These are phyloP conservation scores for Crotalus tigris DNA, from an alignment of 2,113 vertebrate genomes.

Conservation along the genomic window DNA sequence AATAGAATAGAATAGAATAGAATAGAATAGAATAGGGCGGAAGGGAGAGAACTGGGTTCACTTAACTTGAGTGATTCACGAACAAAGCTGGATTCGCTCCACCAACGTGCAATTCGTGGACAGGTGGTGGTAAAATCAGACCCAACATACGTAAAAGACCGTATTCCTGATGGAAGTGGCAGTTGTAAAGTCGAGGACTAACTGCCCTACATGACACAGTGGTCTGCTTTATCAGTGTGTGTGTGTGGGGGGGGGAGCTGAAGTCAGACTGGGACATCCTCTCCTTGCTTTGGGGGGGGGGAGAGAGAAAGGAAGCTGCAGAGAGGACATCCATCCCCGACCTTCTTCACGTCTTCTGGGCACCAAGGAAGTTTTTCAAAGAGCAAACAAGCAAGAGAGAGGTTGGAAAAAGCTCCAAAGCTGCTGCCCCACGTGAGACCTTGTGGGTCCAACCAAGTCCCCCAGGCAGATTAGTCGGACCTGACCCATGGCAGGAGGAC, in stretches of 20 bases:
- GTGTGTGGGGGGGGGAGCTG: background rate
- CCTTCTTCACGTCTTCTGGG: background rate
- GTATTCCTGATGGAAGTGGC: rapidly evolving
- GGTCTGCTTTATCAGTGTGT: background rate
- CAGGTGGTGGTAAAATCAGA: background rate
- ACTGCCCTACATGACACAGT: background rate
- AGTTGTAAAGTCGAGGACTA: background rate
- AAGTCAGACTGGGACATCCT: background rate
- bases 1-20: too few species aligned
- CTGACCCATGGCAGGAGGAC: background rate
- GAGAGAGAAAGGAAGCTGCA: background rate
- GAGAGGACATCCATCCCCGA: background rate
- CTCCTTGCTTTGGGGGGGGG: background rate
- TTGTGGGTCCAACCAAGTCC: background rate
- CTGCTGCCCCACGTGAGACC: background rate
- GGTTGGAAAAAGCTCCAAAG: background rate
- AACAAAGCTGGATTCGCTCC: background rate
- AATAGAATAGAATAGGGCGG: too few species aligned
- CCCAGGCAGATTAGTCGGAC: background rate
- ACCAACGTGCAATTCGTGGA: background rate
- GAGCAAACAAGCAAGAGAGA: background rate
- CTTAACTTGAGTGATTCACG: rapidly evolving
- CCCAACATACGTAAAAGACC: rapidly evolving
- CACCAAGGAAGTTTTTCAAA: background rate
- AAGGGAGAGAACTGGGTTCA: too few species aligned